phyloP scores from a whole-genome alignment of 2,888 invertebrate genomes.

The Caenorhabditis sinica region DNA sequence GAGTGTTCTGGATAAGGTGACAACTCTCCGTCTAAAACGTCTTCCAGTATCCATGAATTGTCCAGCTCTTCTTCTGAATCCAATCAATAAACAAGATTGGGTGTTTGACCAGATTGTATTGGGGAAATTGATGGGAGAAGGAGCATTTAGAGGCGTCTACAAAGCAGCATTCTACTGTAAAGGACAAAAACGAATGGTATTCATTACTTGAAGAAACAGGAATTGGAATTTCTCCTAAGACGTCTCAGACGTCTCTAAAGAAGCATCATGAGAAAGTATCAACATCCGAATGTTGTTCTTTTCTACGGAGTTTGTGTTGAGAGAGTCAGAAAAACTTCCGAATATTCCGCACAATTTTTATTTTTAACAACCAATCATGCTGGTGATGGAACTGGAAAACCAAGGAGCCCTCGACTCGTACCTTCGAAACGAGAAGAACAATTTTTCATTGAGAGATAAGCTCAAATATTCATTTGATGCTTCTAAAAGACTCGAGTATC shows the following conservation, averaged over 20 bases:
- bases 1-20: constrained; percentile 59
- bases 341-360: background rate
- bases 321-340: constrained; percentile 37
- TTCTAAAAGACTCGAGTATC: constrained; percentile 74
- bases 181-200: constrained; percentile 51
- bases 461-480: constrained; percentile 71
- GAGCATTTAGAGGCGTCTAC: constrained; percentile 77
- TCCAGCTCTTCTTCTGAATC: constrained; percentile 71
- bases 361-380: constrained; percentile 73
- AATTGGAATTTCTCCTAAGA: background rate
- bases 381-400: constrained; percentile 75
- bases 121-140: constrained; percentile 76
- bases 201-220: background rate
- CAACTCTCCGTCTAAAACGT: constrained; percentile 33
- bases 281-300: constrained; percentile 74
- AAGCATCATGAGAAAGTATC: constrained; percentile 77
- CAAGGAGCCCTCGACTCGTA: constrained; percentile 72
- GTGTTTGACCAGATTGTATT: constrained; percentile 74
- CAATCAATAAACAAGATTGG: constrained; percentile 75
- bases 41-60: constrained; percentile 67
- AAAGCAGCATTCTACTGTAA: constrained; percentile 65
- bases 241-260: constrained; percentile 76
- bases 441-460: constrained; percentile 57
- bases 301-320: constrained; percentile 76
- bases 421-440: constrained; percentile 64